Evolutionary conservation across 1,140 invertebrate genomes (phyloP).

Genomic region (Papilio dardanus): DNA sequence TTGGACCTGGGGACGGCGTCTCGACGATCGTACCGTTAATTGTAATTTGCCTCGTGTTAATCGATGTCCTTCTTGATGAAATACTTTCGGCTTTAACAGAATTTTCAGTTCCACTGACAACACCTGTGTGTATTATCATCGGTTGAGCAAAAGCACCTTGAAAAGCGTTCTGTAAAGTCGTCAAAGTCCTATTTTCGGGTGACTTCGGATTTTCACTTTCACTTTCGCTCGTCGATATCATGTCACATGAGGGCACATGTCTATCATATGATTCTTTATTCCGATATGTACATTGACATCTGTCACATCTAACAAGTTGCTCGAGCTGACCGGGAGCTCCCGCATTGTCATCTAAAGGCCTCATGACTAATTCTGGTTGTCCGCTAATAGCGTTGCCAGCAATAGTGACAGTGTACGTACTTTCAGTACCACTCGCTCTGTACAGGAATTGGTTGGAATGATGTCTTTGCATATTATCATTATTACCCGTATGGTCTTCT

Average conservation of each 20-base stretch:
- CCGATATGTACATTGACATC: constrained; percentile 94
- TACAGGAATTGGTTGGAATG: constrained; percentile 77
- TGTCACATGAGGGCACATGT: constrained; percentile 91
- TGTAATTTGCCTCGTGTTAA: constrained; percentile 81
- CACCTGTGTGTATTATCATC: constrained; percentile 77
- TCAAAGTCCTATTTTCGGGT: constrained; percentile 80
- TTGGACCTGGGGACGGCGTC: constrained; percentile 79
- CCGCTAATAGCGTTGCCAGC: constrained; percentile 74
- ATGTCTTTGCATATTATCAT: constrained; percentile 64
- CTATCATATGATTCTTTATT: constrained; percentile 93
- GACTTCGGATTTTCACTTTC: constrained; percentile 84
- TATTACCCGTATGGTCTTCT: constrained; percentile 85
- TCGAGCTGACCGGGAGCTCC: constrained; percentile 78
- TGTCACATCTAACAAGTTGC: constrained; percentile 92
- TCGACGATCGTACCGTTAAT: constrained; percentile 82
- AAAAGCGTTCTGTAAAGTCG: constrained; percentile 80
- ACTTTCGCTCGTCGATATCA: constrained; percentile 90
- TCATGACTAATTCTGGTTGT: constrained; percentile 78
- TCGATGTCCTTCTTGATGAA: constrained; percentile 76
- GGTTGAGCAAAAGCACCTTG: constrained; percentile 78
- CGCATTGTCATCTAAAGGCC: constrained; percentile 71
- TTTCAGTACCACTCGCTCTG: constrained; percentile 77
- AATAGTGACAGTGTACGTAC: constrained; percentile 78
- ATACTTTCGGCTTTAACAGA: constrained; percentile 77
- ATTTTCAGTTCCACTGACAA: constrained; percentile 75